Evolutionary conservation across 1,140 invertebrate genomes (phyloP).

Genomic region (Chelonus insularis): DNA sequence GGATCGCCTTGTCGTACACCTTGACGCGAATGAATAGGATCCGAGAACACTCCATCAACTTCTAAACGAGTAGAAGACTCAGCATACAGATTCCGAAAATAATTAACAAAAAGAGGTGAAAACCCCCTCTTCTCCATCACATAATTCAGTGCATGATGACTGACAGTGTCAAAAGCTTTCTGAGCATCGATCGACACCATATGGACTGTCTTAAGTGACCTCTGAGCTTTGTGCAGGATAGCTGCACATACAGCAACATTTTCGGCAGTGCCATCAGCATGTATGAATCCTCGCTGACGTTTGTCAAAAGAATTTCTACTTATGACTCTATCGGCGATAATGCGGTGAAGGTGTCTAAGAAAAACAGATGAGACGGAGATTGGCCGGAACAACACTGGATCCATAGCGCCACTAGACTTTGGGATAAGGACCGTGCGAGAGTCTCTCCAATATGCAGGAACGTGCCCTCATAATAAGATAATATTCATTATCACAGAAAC

Average conservation of each 20-base stretch:
- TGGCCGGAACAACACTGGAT: constrained; percentile 19
- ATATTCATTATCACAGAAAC: constrained; percentile 10
- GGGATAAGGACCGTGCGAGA: constrained; percentile 25
- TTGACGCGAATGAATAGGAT: background rate
- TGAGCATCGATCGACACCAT: constrained; percentile 27
- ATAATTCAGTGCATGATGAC: too few relatives aligned
- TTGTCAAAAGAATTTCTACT: background rate
- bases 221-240: background rate
- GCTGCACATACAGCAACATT: background rate
- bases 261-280: constrained; percentile 14
- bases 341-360: constrained; percentile 16
- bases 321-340: too few relatives aligned
- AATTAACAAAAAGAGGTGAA: background rate
- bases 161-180: constrained; percentile 51
- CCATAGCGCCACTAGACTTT: constrained; percentile 11
- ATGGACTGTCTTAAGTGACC: too few relatives aligned
- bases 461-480: background rate
- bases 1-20: background rate
- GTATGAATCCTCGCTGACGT: constrained; percentile 18
- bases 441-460: constrained; percentile 5
- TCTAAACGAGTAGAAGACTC: background rate
- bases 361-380: constrained; percentile 30
- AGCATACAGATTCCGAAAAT: background rate
- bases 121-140: too few relatives aligned
- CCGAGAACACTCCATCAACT: background rate